Evolutionary conservation across 2,113 vertebrate species (phyloP).

Genomic region (Chionis minor): DNA sequence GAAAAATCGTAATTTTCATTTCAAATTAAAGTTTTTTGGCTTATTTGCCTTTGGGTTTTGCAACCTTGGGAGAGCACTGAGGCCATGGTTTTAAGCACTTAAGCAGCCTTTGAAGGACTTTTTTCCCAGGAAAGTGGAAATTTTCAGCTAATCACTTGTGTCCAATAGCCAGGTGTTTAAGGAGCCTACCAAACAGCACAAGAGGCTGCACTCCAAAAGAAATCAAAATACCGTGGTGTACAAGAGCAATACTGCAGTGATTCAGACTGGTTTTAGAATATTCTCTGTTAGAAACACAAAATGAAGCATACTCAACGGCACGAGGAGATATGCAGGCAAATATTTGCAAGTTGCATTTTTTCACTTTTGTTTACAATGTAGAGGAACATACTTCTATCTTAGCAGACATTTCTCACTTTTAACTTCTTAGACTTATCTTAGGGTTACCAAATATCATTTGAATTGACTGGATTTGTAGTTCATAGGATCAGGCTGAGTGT

Average conservation of each 20-base stretch:
- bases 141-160: background rate
- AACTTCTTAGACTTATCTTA: background rate
- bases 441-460: background rate
- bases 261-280: background rate
- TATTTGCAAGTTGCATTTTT: background rate
- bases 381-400: background rate
- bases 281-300: background rate
- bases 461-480: background rate
- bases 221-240: background rate
- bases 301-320: background rate
- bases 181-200: background rate
- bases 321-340: background rate
- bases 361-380: background rate
- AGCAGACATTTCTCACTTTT: background rate
- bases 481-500: background rate
- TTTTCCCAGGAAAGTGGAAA: constrained; percentile 5
- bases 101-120: background rate
- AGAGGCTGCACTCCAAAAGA: background rate
- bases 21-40: background rate
- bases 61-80: background rate
- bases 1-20: background rate
- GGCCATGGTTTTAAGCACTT: background rate
- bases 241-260: background rate
- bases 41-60: constrained; percentile 5
- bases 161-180: background rate